These are phyloP conservation scores for Allolobophora icterica DNA, from an alignment of 2,888 invertebrate genomes.

Conservation along the genomic window DNA sequence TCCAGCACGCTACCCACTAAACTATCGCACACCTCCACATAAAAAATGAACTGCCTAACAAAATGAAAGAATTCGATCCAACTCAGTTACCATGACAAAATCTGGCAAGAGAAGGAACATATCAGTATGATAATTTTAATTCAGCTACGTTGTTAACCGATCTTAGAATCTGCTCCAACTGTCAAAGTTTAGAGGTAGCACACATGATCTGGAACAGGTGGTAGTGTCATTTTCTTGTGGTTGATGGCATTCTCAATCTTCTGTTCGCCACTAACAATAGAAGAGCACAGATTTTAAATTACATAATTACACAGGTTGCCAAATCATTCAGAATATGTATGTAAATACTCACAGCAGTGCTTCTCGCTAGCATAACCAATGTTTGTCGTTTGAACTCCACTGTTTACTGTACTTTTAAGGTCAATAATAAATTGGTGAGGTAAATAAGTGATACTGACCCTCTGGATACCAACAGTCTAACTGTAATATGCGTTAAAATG, in stretches of 20 bases:
- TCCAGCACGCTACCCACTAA: too few species aligned
- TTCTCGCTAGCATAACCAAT: not conserved
- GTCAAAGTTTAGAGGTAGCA: not conserved
- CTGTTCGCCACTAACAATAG: slow-evolving; percentile 2
- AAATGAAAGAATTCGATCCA: not conserved
- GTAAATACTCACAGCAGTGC: not conserved
- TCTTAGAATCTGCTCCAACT: not conserved
- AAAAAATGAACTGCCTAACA: not conserved
- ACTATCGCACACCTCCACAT: too few species aligned
- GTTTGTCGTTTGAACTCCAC: not conserved
- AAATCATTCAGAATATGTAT: not conserved
- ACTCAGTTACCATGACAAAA: not conserved
- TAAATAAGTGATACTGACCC: too few species aligned
- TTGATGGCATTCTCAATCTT: not conserved
- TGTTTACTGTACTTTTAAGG: too few species aligned
- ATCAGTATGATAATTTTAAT: not conserved
- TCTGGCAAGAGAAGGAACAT: not conserved
- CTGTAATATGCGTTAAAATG: too few species aligned
- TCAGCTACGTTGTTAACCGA: not conserved
- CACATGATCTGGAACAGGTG: not conserved
- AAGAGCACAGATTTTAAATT: not conserved
- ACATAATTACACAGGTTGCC: not conserved
- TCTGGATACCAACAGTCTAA: too few species aligned
- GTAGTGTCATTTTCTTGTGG: not conserved
- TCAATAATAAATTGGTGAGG: too few species aligned